phyloP scores from a whole-genome alignment of 2,888 invertebrate species.

The Bembecia ichneumoniformis region DNA sequence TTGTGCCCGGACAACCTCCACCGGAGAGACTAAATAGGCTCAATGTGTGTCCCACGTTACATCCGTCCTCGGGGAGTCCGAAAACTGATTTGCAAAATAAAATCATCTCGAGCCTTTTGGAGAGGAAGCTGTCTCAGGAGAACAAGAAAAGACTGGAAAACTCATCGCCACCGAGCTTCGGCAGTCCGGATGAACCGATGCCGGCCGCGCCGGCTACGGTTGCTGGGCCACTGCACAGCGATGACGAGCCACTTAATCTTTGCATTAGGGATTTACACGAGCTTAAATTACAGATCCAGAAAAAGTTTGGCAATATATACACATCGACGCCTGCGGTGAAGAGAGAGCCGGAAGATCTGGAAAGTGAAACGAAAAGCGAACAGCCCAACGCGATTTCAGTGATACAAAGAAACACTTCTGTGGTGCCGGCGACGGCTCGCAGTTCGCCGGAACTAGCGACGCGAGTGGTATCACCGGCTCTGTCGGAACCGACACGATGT shows the following conservation, averaged over 20 bases:
- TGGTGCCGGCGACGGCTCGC: slow-evolving; percentile 45
- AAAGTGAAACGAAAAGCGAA: slow-evolving; percentile 53
- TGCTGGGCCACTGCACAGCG: slow-evolving; percentile 41
- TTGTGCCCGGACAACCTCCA: slow-evolving; percentile 81
- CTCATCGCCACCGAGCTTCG: slow-evolving; percentile 39
- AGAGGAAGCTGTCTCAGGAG: slow-evolving; percentile 79
- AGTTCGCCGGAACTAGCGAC: slow-evolving; percentile 53
- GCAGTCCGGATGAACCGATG: slow-evolving; percentile 48
- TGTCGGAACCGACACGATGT: slow-evolving; percentile 52
- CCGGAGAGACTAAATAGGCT: slow-evolving; percentile 52
- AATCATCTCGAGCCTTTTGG: slow-evolving; percentile 78
- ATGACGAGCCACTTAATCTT: slow-evolving; percentile 85
- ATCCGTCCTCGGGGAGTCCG: slow-evolving; percentile 36
- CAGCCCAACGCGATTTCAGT: slow-evolving; percentile 62
- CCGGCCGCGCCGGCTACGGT: slow-evolving; percentile 45
- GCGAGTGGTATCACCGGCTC: slow-evolving; percentile 40
- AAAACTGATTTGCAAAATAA: slow-evolving; percentile 78
- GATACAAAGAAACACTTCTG: slow-evolving; percentile 57
- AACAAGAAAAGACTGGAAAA: slow-evolving; percentile 61
- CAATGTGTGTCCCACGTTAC: slow-evolving; percentile 32
- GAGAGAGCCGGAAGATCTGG: slow-evolving; percentile 69
- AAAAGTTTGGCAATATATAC: slow-evolving; percentile 76
- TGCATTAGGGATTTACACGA: slow-evolving; percentile 84
- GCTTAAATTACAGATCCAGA: slow-evolving; percentile 75
- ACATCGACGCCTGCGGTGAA: slow-evolving; percentile 72